Evolutionary conservation across 2,797 vertebrate genomes (phyloP).

Genomic region (Sciurus vulgaris): DNA sequence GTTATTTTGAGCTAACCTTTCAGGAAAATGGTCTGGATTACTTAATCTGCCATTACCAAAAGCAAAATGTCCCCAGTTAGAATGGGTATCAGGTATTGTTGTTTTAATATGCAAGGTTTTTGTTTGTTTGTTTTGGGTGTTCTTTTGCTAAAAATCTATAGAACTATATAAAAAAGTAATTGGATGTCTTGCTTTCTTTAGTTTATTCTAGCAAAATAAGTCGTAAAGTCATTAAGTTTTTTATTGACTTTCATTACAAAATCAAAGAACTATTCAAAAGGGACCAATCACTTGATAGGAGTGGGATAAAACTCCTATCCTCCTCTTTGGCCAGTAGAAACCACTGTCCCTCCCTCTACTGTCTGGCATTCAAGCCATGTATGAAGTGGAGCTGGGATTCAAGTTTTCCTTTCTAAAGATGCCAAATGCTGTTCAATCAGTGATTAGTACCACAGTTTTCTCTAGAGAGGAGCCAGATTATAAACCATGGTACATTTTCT

Average conservation of each 20-base stretch:
- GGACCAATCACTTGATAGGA: neutral
- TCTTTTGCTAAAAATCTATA: slow-evolving; percentile 5
- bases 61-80: neutral
- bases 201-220: slow-evolving; percentile 3
- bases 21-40: neutral
- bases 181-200: neutral
- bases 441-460: slow-evolving; percentile 80
- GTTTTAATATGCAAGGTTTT: slow-evolving; percentile 27
- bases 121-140: neutral
- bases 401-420: slow-evolving; percentile 89
- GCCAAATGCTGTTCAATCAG: slow-evolving; percentile 87
- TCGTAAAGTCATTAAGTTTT: neutral
- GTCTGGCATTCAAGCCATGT: slow-evolving; percentile 88
- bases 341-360: slow-evolving; percentile 73
- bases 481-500: slow-evolving; percentile 37
- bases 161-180: neutral
- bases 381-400: slow-evolving; percentile 87
- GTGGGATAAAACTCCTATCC: neutral
- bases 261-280: neutral
- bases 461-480: slow-evolving; percentile 13
- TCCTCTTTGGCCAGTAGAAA: neutral
- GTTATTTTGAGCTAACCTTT: neutral
- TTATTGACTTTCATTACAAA: neutral
- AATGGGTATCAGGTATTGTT: neutral
- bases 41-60: neutral